These are phyloP conservation scores for Labrus mixtus DNA, from an alignment of 2,113 vertebrate species.

Conservation along the genomic window DNA sequence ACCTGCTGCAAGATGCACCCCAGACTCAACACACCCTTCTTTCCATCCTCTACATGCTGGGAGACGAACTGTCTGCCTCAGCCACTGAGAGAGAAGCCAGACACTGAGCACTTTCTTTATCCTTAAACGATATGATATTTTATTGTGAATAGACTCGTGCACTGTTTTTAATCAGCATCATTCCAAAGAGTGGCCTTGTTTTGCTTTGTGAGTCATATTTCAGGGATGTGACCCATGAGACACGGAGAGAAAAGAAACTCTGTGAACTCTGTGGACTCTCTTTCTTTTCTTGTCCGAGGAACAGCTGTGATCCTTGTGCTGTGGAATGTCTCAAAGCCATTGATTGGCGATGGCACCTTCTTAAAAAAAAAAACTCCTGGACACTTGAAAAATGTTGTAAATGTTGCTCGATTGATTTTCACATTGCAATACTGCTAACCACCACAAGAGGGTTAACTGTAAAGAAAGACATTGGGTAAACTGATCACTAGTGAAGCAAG, in stretches of 20 bases:
- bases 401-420: slow-evolving; percentile 57
- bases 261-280: slow-evolving; percentile 35
- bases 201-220: slow-evolving; percentile 55
- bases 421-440: slow-evolving; percentile 63
- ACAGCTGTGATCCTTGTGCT: slow-evolving; percentile 34
- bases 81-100: slow-evolving; percentile 68
- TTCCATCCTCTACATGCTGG: slow-evolving; percentile 34
- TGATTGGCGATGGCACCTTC: slow-evolving; percentile 55
- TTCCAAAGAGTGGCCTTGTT: slow-evolving; percentile 81
- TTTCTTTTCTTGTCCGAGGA: slow-evolving; percentile 21
- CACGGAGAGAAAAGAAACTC: slow-evolving; percentile 25
- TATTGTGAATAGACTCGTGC: slow-evolving; percentile 36
- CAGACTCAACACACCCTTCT: slow-evolving; percentile 40
- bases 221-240: slow-evolving; percentile 52
- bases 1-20: not conserved
- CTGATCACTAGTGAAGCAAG: slow-evolving; percentile 24
- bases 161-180: slow-evolving; percentile 76
- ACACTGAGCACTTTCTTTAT: slow-evolving; percentile 78
- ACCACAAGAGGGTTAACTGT: slow-evolving; percentile 56
- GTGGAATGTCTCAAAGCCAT: slow-evolving; percentile 56
- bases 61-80: slow-evolving; percentile 31
- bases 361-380: slow-evolving; percentile 70
- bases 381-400: slow-evolving; percentile 76
- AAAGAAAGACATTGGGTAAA: slow-evolving; percentile 8
- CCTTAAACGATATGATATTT: slow-evolving; percentile 50